Base-by-base conservation (phyloP, 1,140 invertebrate species). In the Danaus plexippus region DNA sequence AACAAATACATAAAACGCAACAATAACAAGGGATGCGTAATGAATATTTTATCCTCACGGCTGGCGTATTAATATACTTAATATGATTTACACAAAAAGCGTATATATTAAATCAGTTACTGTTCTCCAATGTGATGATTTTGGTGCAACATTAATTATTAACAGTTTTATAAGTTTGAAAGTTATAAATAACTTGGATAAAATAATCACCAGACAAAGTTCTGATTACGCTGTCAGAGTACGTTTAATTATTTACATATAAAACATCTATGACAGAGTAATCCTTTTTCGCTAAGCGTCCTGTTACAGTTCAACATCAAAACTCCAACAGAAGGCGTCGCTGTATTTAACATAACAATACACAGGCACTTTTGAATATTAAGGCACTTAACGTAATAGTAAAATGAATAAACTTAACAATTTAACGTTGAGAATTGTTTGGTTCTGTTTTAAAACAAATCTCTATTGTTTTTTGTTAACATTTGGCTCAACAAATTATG, bases 41-140 rank as follows among this genome's bases (percentile, higher is more conserved):
- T 79, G 71, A 76, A 57, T 66, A 76, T 75, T 77, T 77, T 83
- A 71, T 73, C 72, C 78, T 69, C 69, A 60, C 59, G 57, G 59
- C 57, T 50, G 46, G 55, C 52, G 40, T 64, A 63, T 65, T 58
- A 63, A 61, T 65, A 62, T 51, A 64, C 52, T 70, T 61, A 61
- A 64, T 64, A 52, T 52, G 54, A 56, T 66, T 54, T 63, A 65
- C 64, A 54, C 59, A 64, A 63, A 64, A 67, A 59, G 55, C 32
- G 45, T 58, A 47, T 62, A 66, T 57, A 62, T 66, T 59, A 66
- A 66, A 52, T 58, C 57, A 55, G 41, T 47, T 47, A 46, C 54
- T 47, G 50, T 56, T 22, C 11, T 56, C 13, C 44, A 41, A 22
- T 47, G n/a, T 43, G 42, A 41, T 44, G 40, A 57, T 54, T 51